Evolutionary conservation across 2,113 vertebrate genomes (phyloP).

Genomic region (Seriola dumerili): DNA sequence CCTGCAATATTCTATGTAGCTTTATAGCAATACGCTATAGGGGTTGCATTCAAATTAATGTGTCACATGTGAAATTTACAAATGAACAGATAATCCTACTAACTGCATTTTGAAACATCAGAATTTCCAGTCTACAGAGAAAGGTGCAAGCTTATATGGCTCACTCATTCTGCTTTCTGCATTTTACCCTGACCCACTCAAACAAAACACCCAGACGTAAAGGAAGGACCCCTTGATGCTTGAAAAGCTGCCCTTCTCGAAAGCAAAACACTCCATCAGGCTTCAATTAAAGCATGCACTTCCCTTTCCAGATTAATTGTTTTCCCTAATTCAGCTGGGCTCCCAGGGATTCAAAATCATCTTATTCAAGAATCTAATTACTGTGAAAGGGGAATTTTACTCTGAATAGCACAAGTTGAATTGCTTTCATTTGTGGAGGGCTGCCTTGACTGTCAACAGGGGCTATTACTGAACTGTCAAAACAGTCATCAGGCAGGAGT

Average conservation of each 20-base stretch:
- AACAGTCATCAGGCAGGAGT: conserved; percentile 72
- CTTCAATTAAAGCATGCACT: conserved; percentile 72
- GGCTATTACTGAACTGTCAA: conserved; percentile 80
- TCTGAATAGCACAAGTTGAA: conserved; percentile 68
- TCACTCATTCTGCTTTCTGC: conserved; percentile 18
- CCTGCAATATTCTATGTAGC: background rate
- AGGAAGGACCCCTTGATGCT: conserved; percentile 48
- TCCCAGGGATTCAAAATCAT: conserved; percentile 70
- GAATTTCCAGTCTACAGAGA: conserved; percentile 16
- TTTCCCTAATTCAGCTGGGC: conserved; percentile 59
- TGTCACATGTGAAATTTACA: conserved; percentile 12
- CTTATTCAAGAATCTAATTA: conserved; percentile 79
- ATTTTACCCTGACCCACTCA: conserved; percentile 46
- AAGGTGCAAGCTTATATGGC: background rate
- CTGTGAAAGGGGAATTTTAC: conserved; percentile 68
- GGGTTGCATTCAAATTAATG: background rate
- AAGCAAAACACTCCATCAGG: conserved; percentile 72
- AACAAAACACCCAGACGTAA: conserved; percentile 66
- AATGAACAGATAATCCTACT: background rate
- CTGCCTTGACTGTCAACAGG: conserved; percentile 68
- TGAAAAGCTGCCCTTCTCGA: conserved; percentile 57
- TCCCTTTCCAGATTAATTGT: conserved; percentile 71
- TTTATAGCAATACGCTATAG: background rate
- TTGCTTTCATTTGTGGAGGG: conserved; percentile 55
- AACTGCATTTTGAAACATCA: conserved; percentile 20